phyloP scores from a whole-genome alignment of 1,140 invertebrate species.

The Drosophila teissieri region DNA sequence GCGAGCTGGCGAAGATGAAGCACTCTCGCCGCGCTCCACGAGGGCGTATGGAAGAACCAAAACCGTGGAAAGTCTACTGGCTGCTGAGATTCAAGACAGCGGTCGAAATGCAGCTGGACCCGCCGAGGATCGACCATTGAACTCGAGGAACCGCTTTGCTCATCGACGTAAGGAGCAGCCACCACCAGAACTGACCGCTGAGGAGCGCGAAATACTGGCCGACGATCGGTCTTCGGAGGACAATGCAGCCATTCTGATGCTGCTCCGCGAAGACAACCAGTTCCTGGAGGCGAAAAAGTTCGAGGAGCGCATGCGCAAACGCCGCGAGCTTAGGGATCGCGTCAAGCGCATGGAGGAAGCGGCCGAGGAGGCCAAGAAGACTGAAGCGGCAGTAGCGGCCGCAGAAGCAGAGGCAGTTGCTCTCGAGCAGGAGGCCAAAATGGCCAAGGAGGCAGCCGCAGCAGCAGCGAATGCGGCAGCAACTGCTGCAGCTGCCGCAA shows the following conservation, averaged over 20 bases:
- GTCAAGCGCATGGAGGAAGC: conserved; percentile 90
- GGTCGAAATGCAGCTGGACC: conserved; percentile 5
- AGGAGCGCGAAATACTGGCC: conserved; percentile 70
- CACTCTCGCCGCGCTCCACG: conserved; percentile 17
- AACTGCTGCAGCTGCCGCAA: conserved; percentile 33
- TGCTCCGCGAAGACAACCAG: conserved; percentile 85
- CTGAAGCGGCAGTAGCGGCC: conserved; percentile 39
- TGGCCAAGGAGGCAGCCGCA: conserved; percentile 33
- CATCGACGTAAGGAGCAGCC: conserved; percentile 65
- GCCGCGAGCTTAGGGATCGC: conserved; percentile 92
- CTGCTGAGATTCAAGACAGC: conserved; percentile 32
- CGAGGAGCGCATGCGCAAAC: conserved; percentile 89
- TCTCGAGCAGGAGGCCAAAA: conserved; percentile 65
- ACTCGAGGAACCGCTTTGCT: conserved; percentile 64
- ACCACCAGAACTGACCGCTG: conserved; percentile 59
- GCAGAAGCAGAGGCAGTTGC: conserved; percentile 71
- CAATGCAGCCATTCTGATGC: conserved; percentile 76
- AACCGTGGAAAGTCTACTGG: conserved; percentile 48
- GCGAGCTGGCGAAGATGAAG: conserved; percentile 41
- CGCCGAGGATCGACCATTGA: conserved; percentile 39
- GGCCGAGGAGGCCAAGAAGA: conserved; percentile 84
- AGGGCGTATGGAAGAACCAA: conserved; percentile 66
- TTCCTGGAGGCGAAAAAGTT: conserved; percentile 85
- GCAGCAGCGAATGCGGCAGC: conserved; percentile 58
- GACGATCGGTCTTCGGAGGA: conserved; percentile 81